Conservation (phyloP, 2,888 invertebrate species). For the Lissonota sp. region DNA sequence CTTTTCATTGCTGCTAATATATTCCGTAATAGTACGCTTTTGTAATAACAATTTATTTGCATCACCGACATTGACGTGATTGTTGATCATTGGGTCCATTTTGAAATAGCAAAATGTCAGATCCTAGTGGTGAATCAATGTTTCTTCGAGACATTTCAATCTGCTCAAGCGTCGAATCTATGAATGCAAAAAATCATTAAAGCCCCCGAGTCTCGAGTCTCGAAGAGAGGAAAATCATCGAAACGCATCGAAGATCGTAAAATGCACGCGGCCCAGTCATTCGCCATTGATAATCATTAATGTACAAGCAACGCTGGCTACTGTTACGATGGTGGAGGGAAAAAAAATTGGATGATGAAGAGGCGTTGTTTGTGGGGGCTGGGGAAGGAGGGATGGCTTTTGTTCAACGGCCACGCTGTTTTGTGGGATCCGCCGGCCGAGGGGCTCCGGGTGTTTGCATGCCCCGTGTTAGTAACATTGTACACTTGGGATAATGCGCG, state of each 20-base stretch:
- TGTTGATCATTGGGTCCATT: not conserved
- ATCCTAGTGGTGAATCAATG: no score
- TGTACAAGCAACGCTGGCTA: not conserved
- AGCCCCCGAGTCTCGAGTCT: no score
- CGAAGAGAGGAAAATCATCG: not conserved
- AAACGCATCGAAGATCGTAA: conserved; percentile 2
- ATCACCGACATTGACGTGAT: not conserved
- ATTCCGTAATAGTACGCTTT: not conserved
- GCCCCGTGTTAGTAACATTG: conserved; percentile 1
- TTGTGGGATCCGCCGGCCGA: not conserved
- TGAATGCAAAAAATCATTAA: not conserved
- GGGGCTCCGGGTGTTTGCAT: not conserved
- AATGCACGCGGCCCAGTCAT: conserved; percentile 53
- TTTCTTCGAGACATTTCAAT: no score
- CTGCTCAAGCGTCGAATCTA: not conserved
- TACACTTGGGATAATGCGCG: conserved; percentile 3
- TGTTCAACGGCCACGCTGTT: not conserved
- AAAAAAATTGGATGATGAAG: conserved; percentile 78
- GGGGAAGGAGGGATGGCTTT: not conserved
- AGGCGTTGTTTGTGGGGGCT: conserved; percentile 71
- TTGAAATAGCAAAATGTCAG: not conserved
- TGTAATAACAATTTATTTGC: not conserved
- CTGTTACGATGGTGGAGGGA: not conserved
- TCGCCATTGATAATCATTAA: not conserved
- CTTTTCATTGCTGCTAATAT: conserved; percentile 17